Conservation (phyloP, 2,113 vertebrate species). For the Corydoras sp. region DNA sequence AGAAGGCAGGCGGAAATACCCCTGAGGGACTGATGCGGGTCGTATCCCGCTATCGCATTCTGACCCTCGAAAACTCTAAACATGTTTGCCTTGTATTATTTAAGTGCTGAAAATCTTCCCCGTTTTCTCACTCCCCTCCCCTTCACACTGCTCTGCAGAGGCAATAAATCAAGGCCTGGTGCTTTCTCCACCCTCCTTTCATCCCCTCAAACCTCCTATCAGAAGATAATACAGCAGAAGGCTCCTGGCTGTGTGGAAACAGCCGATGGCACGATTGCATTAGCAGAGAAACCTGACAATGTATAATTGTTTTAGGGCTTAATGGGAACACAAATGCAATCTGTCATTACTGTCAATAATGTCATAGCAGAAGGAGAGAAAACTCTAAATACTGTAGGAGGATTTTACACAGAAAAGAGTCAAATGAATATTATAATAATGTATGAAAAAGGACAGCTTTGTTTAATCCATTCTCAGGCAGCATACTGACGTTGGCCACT, state of each 20-base stretch:
- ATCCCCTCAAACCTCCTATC: constrained; percentile 13
- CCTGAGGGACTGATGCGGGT: constrained; percentile 1
- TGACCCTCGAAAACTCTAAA: constrained; percentile 35
- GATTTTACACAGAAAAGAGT: no score
- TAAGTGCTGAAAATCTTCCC: constrained; percentile 14
- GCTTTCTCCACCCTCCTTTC: constrained; percentile 21
- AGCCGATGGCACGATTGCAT: constrained; percentile 37
- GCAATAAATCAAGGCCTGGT: constrained; percentile 45
- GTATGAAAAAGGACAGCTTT: no score
- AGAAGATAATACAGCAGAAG: constrained; percentile 36
- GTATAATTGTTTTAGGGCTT: no score
- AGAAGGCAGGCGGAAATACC: constrained; percentile 6
- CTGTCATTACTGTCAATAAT: no score
- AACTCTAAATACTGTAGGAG: no score
- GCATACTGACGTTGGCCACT: no score
- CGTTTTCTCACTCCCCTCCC: constrained; percentile 25
- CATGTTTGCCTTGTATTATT: constrained; percentile 8
- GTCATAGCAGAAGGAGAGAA: no score
- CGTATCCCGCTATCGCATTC: constrained; percentile 3
- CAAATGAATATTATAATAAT: no score
- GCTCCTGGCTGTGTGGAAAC: constrained; percentile 15
- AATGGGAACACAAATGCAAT: no score
- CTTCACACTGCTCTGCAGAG: constrained; percentile 42
- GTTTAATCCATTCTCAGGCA: no score
- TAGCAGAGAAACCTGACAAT: constrained; percentile 21